phyloP scores from a whole-genome alignment of 2,797 vertebrate genomes.

The Helostoma temminkii region DNA sequence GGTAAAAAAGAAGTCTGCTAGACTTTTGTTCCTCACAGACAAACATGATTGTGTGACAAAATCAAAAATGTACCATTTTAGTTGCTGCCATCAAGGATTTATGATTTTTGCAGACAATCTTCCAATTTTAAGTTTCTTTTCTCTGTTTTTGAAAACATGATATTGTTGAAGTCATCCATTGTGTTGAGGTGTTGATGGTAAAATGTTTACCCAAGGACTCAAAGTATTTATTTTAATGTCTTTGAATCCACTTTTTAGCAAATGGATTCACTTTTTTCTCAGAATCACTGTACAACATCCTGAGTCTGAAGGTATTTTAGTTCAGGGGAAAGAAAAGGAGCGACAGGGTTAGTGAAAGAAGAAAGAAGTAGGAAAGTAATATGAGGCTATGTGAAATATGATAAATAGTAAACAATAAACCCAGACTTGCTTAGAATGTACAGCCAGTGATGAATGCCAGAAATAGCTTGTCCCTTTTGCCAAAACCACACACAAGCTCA shows the following conservation, averaged over 20 bases:
- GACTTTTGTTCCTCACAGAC: no score
- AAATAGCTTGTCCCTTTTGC: constrained; percentile 52
- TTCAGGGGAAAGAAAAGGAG: background rate
- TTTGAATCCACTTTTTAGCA: background rate
- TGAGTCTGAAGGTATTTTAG: background rate
- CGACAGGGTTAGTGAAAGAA: background rate
- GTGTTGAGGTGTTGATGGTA: no score
- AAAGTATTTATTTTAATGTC: constrained; percentile 1
- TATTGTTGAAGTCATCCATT: no score
- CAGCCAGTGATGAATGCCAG: constrained; percentile 53
- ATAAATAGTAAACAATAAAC: constrained; percentile 50
- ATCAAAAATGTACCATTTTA: background rate
- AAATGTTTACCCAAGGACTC: background rate
- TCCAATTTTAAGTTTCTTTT: background rate
- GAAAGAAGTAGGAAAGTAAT: background rate
- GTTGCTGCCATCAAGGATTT: no score
- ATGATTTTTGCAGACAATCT: no score
- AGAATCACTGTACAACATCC: no score
- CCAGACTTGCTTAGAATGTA: constrained; percentile 54
- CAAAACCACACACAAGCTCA: constrained; percentile 59
- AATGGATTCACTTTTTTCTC: background rate
- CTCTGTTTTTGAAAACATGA: no score
- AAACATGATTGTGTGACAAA: background rate
- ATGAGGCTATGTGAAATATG: constrained; percentile 46
- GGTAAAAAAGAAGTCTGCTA: background rate